Conservation (phyloP, 2,888 invertebrate species). For the Tanytarsus gracilentus region DNA sequence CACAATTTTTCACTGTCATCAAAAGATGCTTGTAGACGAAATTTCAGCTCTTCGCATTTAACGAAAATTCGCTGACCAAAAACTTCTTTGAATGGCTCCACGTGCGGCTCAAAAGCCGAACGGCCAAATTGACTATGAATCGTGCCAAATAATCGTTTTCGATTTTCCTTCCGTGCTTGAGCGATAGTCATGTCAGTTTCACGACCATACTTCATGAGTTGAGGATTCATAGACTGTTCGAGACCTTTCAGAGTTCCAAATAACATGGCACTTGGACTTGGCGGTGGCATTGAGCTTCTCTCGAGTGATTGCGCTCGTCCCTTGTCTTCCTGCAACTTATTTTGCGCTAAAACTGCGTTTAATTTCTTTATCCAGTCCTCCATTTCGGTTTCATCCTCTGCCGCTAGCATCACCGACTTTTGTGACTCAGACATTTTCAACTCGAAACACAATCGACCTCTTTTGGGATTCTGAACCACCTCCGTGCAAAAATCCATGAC, state of each 20-base stretch:
- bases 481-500: constrained; percentile 91
- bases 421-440: constrained; percentile 69
- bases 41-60: constrained; percentile 72
- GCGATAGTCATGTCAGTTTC: constrained; percentile 85
- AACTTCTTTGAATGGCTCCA: constrained; percentile 76
- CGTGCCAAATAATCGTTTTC: constrained; percentile 68
- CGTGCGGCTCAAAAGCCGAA: constrained; percentile 43
- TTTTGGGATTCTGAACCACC: constrained; percentile 77
- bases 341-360: constrained; percentile 72
- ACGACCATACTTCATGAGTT: constrained; percentile 78
- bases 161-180: constrained; percentile 66
- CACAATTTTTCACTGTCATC: constrained; percentile 66
- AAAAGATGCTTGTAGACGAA: constrained; percentile 72
- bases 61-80: constrained; percentile 79
- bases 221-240: constrained; percentile 88
- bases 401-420: constrained; percentile 76
- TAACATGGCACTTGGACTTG: constrained; percentile 53
- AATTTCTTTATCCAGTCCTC: constrained; percentile 77
- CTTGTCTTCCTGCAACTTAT: constrained; percentile 70
- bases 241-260: constrained; percentile 80
- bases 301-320: constrained; percentile 51
- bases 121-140: constrained; percentile 46
- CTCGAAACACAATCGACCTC: constrained; percentile 80
- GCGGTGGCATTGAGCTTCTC: constrained; percentile 50
- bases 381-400: constrained; percentile 74